A percentile compares a stretch with the other conserved stretches of the same genome.
These are phyloP conservation scores for Arvicola amphibius DNA, from an alignment of 2,797 vertebrate species.

Conservation along the genomic window DNA sequence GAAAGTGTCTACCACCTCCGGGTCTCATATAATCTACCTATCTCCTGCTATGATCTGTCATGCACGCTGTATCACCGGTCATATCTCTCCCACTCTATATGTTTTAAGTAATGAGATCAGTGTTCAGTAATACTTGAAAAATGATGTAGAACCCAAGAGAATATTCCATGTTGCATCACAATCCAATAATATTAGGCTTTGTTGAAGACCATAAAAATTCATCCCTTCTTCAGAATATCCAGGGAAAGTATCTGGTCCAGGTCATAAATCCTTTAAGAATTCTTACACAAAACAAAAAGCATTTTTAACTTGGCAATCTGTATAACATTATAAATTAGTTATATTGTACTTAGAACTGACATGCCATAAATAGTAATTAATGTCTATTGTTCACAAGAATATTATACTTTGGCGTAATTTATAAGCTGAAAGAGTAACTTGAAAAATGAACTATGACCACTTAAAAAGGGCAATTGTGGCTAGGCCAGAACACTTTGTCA, in stretches of 20 bases:
- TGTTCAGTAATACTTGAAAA: background rate
- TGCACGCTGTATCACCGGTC: background rate
- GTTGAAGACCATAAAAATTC: background rate
- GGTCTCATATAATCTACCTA: background rate
- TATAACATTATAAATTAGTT: constrained; percentile 64
- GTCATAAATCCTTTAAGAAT: background rate
- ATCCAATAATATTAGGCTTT: background rate
- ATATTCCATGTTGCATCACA: background rate
- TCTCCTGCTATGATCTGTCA: background rate
- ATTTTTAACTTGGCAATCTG: constrained; percentile 63
- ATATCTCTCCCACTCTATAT: background rate
- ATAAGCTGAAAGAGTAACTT: constrained; percentile 71
- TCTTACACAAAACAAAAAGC: constrained; percentile 13
- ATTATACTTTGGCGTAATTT: constrained; percentile 63
- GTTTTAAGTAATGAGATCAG: background rate
- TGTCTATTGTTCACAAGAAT: constrained; percentile 42
- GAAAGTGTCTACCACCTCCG: background rate
- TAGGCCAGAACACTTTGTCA: constrained; percentile 59
- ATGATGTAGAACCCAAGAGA: constrained; percentile 1
- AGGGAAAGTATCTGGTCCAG: background rate
- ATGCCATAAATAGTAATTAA: constrained; percentile 71
- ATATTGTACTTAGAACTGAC: constrained; percentile 56
- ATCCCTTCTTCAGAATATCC: constrained; percentile 1
- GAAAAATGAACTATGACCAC: constrained; percentile 63
- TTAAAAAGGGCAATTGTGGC: constrained; percentile 52